A percentile compares a stretch with the other conserved stretches of the same genome.
These are phyloP conservation scores for Eurois occulta DNA, from an alignment of 2,888 invertebrate genomes.

Conservation along the genomic window DNA sequence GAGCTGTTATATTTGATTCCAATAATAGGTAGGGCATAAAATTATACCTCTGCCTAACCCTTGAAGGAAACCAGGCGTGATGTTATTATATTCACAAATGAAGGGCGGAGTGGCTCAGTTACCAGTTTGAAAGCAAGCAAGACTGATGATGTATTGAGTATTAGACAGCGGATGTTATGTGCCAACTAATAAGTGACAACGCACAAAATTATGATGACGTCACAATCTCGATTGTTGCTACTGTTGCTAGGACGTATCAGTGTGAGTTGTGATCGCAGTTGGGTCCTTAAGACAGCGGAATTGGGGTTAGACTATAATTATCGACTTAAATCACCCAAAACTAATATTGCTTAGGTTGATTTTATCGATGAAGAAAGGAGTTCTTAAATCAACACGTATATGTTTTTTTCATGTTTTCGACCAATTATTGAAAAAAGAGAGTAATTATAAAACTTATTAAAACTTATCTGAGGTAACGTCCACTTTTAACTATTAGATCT, in stretches of 20 bases:
- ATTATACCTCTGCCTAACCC: too few species aligned
- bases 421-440: too few species aligned
- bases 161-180: conserved; percentile 44
- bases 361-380: neutral
- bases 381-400: neutral
- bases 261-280: conserved; percentile 29
- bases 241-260: conserved; percentile 15
- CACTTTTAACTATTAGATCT: too few species aligned
- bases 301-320: neutral
- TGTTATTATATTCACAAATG: neutral
- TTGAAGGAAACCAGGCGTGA: too few species aligned
- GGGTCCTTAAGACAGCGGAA: conserved; percentile 35
- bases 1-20: too few species aligned
- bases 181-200: conserved; percentile 43
- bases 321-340: neutral
- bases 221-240: conserved; percentile 34
- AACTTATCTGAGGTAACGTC: too few species aligned
- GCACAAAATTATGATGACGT: conserved; percentile 54
- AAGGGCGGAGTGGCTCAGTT: neutral
- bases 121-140: neutral
- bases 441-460: too few species aligned
- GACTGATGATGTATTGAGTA: conserved; percentile 7
- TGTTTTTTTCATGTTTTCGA: too few species aligned
- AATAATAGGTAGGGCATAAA: too few species aligned
- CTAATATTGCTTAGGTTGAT: neutral